Evolutionary conservation across 1,140 invertebrate genomes (phyloP).

Genomic region (Drosophila sp.): DNA sequence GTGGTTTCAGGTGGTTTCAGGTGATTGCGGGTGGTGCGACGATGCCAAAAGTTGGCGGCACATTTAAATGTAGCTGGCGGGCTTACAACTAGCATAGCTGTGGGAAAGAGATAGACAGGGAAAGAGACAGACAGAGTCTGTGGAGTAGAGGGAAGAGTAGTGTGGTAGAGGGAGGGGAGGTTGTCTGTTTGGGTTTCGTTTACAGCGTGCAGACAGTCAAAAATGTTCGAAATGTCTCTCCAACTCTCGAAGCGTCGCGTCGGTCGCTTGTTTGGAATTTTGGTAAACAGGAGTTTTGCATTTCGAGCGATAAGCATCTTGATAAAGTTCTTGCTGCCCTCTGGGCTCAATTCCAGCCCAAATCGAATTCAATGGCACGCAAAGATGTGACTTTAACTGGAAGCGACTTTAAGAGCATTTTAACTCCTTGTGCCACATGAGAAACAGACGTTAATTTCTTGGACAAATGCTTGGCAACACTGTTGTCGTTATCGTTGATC

Average conservation of each 20-base stretch:
- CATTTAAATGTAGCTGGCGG: constrained; percentile 80
- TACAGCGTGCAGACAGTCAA: constrained; percentile 70
- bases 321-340: constrained; percentile 63
- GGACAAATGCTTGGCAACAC: constrained; percentile 40
- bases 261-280: constrained; percentile 54
- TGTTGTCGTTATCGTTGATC: constrained; percentile 8
- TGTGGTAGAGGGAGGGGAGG: neutral
- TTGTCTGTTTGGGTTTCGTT: constrained; percentile 47
- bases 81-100: constrained; percentile 35
- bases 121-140: no score
- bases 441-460: constrained; percentile 19
- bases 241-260: constrained; percentile 1
- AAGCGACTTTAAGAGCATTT: constrained; percentile 33
- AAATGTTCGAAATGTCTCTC: constrained; percentile 69
- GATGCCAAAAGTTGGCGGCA: constrained; percentile 64
- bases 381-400: neutral
- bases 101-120: neutral
- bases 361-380: constrained; percentile 22
- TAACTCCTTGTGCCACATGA: neutral
- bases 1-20: constrained; percentile 10
- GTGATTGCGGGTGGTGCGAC: constrained; percentile 32
- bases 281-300: constrained; percentile 76
- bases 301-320: constrained; percentile 77
- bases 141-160: neutral
- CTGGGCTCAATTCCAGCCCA: constrained; percentile 21